Evolutionary conservation across 1,140 invertebrate species (phyloP), one percentile per base, ranked within the genome.

Genomic region (Euschistus heros): DNA sequence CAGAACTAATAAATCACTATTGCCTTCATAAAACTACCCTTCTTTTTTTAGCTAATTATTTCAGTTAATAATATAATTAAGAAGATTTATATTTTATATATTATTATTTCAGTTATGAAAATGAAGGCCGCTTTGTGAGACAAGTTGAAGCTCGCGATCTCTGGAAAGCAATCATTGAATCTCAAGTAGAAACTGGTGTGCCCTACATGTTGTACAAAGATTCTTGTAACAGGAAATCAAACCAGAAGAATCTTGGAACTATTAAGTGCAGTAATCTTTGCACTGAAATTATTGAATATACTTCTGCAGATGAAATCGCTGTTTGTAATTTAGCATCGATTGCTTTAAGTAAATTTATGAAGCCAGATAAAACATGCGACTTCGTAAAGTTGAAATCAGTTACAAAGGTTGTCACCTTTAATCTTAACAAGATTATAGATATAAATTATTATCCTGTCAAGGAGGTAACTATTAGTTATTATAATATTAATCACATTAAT

Each of bases 181-280:
- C 94, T 0, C 97, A 99, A 81, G 91, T 97, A 5, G 97, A 99
- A 82, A 99, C 96, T 18, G 97, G 97, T 27, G 95, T 89, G 18
- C 97, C 97, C 6, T 99, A 96, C 74, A 98, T 99, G 92, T 76
- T 94, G 0, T 98, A 97, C 74, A 98, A 98, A 77, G 97, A 99
- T 80, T 84, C 92, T 17, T 98, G 96, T 72, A 99, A 99, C 74
- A 78, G 87, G 10, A 99, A 99, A 79, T 94, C 91, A 61, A 99
- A 99, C 76, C 97, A 99, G 74, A 87, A 99, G 76, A 98, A 99
- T 79, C 76, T 99, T 20, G 97, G 97, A 27, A 99, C 97, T 6
- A 98, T 99, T 67, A 97, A 97, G 77, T 95, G 94, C 75, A 97
- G 93, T 68, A 99, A 99, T 77, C 79, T 99, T 17, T 99, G 96